Evolutionary conservation across 2,113 vertebrate species (phyloP).

Genomic region (Pollachius pollachius): DNA sequence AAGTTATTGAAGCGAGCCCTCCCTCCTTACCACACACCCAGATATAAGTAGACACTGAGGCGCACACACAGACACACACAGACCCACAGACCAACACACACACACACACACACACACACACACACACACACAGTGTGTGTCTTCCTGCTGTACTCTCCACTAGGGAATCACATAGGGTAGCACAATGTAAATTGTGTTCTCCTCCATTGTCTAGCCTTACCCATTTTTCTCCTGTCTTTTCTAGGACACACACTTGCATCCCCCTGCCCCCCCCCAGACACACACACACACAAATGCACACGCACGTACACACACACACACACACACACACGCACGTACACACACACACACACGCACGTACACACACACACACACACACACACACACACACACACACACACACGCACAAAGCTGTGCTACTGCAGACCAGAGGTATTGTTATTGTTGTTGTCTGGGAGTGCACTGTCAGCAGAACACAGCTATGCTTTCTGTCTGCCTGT

Average conservation of each 20-base stretch:
- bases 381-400: constrained; percentile 15
- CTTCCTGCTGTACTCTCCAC: constrained; percentile 37
- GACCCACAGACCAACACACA: background rate
- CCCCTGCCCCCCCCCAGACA: background rate
- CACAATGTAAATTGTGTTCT: constrained; percentile 69
- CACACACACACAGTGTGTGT: constrained; percentile 23
- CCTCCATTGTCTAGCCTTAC: constrained; percentile 67
- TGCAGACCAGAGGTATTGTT: constrained; percentile 51
- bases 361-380: constrained; percentile 4
- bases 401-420: constrained; percentile 7
- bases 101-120: constrained; percentile 13
- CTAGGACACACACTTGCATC: constrained; percentile 24
- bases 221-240: constrained; percentile 64
- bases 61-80: background rate
- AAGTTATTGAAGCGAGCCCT: background rate
- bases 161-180: constrained; percentile 42
- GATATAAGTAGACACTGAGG: background rate
- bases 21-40: background rate
- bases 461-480: constrained; percentile 54
- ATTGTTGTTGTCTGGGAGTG: constrained; percentile 43
- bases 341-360: constrained; percentile 16
- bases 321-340: background rate
- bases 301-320: background rate
- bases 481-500: constrained; percentile 35
- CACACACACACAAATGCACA: background rate